phyloP scores from a whole-genome alignment of 2,888 invertebrate genomes.

The Tipula vernalis region DNA sequence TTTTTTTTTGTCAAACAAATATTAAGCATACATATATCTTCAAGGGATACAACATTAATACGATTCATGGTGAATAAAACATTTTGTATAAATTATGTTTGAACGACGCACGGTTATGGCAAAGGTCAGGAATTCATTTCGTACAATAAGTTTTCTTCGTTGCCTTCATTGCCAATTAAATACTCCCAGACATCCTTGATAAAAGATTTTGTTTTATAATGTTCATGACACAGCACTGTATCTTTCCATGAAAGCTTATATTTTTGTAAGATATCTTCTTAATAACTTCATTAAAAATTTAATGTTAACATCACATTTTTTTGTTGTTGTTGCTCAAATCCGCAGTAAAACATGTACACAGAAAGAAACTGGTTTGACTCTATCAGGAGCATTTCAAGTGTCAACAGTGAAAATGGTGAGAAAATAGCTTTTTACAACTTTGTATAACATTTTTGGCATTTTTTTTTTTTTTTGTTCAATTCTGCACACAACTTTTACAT shows the following conservation, averaged over 20 bases:
- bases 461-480: background rate
- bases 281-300: background rate
- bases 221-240: no score
- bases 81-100: no score
- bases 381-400: background rate
- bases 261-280: background rate
- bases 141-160: no score
- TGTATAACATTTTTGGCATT: background rate
- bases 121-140: no score
- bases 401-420: background rate
- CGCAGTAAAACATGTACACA: background rate
- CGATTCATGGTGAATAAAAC: no score
- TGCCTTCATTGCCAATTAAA: no score
- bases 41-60: background rate
- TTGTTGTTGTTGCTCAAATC: background rate
- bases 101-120: no score
- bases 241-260: background rate
- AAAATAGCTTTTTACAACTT: slow-evolving; percentile 4
- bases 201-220: no score
- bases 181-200: no score
- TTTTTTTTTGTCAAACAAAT: background rate
- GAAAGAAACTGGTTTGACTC: background rate
- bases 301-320: background rate
- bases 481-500: background rate
- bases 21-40: background rate